A percentile compares a stretch with the other conserved stretches of the same genome.
Conservation (phyloP, 2,113 vertebrate species). For the Spea bombifrons region DNA sequence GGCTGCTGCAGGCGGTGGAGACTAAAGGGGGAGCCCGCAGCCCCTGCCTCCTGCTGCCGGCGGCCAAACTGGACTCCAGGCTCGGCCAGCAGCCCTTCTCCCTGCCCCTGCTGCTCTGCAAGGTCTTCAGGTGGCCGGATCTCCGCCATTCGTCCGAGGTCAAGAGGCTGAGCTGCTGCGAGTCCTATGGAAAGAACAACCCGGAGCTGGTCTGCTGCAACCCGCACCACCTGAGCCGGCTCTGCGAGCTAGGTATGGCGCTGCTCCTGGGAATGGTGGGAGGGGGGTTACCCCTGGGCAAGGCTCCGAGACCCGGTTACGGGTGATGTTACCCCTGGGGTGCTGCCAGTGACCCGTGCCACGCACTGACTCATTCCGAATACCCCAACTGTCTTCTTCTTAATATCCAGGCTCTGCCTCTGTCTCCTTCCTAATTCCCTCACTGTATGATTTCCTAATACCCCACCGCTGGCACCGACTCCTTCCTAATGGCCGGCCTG, state of each 20-base stretch:
- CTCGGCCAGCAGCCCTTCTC: slow-evolving; percentile 77
- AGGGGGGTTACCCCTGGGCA: not conserved
- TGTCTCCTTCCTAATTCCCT: too few species aligned
- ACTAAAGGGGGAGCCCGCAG: slow-evolving; percentile 85
- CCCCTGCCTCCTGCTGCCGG: slow-evolving; percentile 83
- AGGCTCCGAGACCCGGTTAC: not conserved
- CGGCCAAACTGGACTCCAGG: slow-evolving; percentile 77
- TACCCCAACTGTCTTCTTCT: too few species aligned
- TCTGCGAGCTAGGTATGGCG: slow-evolving; percentile 89
- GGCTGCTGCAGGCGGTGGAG: slow-evolving; percentile 89
- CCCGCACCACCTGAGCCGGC: slow-evolving; percentile 94
- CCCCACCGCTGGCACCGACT: too few species aligned
- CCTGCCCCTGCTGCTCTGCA: slow-evolving; percentile 88
- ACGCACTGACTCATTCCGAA: too few species aligned
- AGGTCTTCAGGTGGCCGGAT: slow-evolving; percentile 97
- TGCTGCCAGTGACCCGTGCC: too few species aligned
- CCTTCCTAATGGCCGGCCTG: too few species aligned
- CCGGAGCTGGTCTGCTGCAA: slow-evolving; percentile 93
- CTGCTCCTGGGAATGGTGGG: not conserved
- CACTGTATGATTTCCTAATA: too few species aligned
- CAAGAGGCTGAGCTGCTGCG: slow-evolving; percentile 92
- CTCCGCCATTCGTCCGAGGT: slow-evolving; percentile 90
- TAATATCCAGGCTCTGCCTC: too few species aligned
- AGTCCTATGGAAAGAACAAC: slow-evolving; percentile 89
- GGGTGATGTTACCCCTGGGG: not conserved